phyloP scores from a whole-genome alignment of 2,113 vertebrate genomes.

The Columbina picui region DNA sequence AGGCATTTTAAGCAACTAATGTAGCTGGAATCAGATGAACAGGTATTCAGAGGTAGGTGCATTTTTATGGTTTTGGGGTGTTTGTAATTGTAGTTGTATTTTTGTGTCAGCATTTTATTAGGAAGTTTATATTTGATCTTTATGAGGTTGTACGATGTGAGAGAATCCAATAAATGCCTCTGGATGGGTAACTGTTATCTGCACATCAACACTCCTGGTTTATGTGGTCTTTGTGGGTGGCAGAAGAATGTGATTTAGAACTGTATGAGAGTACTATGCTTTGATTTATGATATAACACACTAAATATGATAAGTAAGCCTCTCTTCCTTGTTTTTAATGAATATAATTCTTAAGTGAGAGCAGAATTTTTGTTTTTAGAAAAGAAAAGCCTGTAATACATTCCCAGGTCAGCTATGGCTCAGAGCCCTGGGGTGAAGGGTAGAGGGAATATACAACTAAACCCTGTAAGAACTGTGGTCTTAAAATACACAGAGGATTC shows the following conservation, averaged over 20 bases:
- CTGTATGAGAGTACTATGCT: background rate
- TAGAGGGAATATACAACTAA: background rate
- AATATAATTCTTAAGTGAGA: background rate
- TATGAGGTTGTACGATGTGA: slow-evolving; percentile 43
- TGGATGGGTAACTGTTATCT: slow-evolving; percentile 47
- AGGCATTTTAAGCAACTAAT: slow-evolving; percentile 25
- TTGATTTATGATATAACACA: slow-evolving; percentile 42
- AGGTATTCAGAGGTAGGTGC: slow-evolving; percentile 3
- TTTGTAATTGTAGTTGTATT: slow-evolving; percentile 47
- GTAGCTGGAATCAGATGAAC: background rate
- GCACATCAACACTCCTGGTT: slow-evolving; percentile 17
- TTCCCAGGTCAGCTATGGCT: background rate
- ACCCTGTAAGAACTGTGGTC: background rate
- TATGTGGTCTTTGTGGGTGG: slow-evolving; percentile 1
- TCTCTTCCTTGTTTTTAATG: slow-evolving; percentile 2
- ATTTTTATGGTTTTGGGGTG: background rate
- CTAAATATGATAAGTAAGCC: slow-evolving; percentile 49
- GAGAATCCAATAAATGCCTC: slow-evolving; percentile 61
- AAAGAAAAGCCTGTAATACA: background rate
- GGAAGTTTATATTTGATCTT: slow-evolving; percentile 34
- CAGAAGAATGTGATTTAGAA: slow-evolving; percentile 44
- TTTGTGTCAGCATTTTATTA: slow-evolving; percentile 47
- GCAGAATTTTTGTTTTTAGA: background rate
- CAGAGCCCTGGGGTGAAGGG: background rate
- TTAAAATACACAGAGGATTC: background rate